Evolutionary conservation across 1,140 invertebrate genomes (phyloP), one percentile per base, ranked within the genome.

Genomic region (Potamilus streckersoni): DNA sequence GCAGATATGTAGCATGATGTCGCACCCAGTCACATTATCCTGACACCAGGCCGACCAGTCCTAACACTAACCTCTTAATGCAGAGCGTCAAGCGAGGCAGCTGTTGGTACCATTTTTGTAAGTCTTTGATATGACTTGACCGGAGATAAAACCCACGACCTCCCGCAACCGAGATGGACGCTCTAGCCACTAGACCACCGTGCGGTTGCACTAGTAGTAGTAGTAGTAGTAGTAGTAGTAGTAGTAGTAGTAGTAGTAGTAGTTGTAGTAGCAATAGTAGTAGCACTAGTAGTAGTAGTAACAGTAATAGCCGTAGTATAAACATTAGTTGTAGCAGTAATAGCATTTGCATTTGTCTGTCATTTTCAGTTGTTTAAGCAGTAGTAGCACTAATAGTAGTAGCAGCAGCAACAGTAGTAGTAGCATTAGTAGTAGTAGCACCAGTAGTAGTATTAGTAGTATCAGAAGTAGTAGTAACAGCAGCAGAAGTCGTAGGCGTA

Each of bases 201-300:
- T 14, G 69, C 58, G 58, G 69, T 60, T 17, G 69, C 20, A 70
- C 8, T 70, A 70, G 69, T 0, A 70, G 56, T 61, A 2, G 69
- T 70, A 70, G 69, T 1, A 70, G 69, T 1, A 70, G 69, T 19
- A 60, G 69, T 60, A 70, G 69, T 60, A 60, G 69, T 60, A 70
- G 49, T 70, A 70, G 49, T 1, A 23, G 23, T 23, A 61, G 62
- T 60, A 60, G n/a, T 49, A 59, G 69, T 61, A 61, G 49, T 3
- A 70, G 49, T 0, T 60, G 69, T n/a, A 70, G 56, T 19, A 59
- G 69, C 20, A 70, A 19, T 4, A 2, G 69, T 61, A 70, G 69
- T 59, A 70, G 56, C 59, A 59, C 0, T 13, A 59, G 38, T 57
- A 59, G 38, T 1, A 61, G 59, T 61, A 61, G 59, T 61, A 61